Base-by-base conservation (phyloP, 2,888 invertebrate genomes). In the Rhamnusium bicolor region DNA sequence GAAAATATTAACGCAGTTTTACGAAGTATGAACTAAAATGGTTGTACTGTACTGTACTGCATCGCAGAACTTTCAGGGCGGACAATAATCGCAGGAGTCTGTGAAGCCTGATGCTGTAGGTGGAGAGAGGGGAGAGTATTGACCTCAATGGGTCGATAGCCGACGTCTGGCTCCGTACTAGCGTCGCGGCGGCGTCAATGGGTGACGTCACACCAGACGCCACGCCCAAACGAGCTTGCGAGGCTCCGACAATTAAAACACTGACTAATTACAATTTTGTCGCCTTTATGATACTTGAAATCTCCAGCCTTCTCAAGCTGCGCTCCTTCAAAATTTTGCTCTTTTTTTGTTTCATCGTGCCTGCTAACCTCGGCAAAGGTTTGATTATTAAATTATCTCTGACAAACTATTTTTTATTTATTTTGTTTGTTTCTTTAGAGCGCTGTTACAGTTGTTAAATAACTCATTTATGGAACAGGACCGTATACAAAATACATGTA, bases 181-280 rank as follows among this genome's bases (percentile, higher is more conserved):
- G 83, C 82, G 81, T 80, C 81, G 78, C 81, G 78, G 82, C 80
- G 71, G 66, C 74, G 66, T 90, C 90, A 90, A 90, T 90, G 90
- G 88, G 87, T 90, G 90, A 90, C 90, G 90, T 90, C 90, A 90
- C 87, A 82, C 81, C 85, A 87, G 87, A 88, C 83, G 83, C 85
- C 86, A 85, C 86, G 84, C 86, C 86, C 84, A 63, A 40, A 3
- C 61, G 72, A 51, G 69, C 63, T 16, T 65, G 73, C 63, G 63
- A 74, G 71, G 71, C 61, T 53, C 70, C 65, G 73, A 56, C 65
- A 67, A 67, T 67, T 67, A 67, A 67, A 67, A 29, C 65, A 19
- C 21, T 46, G 46, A 7, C 61, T 67, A 67, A 67, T 67, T 67
- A 56, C 56, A 56, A 56, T 67, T 67, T 67, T 56, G 67, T 56